A percentile compares a stretch with the other conserved stretches of the same genome.
phyloP scores from a whole-genome alignment of 2,797 vertebrate species.

The Pelochelys cantorii region DNA sequence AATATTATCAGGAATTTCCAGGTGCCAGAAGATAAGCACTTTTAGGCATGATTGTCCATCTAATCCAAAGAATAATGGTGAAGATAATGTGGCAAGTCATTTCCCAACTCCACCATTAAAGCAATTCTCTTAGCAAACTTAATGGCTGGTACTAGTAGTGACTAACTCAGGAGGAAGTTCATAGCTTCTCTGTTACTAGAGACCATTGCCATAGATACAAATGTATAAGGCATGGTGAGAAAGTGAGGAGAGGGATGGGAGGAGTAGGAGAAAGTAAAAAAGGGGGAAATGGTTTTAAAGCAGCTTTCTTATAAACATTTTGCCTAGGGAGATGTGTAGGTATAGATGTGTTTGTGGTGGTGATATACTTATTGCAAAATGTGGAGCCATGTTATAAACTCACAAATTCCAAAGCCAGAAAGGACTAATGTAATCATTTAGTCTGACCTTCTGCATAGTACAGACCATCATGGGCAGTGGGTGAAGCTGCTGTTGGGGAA shows the following conservation, averaged over 20 bases:
- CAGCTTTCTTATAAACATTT: background rate
- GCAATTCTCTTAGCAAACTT: background rate
- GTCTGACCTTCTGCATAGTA: too few species aligned
- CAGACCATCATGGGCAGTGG: too few species aligned
- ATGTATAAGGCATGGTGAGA: background rate
- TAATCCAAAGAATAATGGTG: background rate
- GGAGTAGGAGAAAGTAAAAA: background rate
- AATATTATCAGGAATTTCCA: background rate
- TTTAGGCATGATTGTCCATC: background rate
- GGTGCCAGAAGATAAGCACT: background rate
- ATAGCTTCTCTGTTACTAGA: background rate
- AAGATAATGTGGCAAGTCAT: background rate
- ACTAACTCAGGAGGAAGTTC: background rate
- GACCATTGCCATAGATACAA: background rate
- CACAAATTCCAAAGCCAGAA: too few species aligned
- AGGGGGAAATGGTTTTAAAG: background rate
- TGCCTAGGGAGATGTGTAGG: background rate
- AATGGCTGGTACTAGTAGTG: background rate
- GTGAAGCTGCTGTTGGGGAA: too few species aligned
- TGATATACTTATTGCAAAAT: background rate
- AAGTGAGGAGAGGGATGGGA: background rate
- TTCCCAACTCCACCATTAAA: constrained; percentile 1
- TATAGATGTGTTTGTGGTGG: background rate
- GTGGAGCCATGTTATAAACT: background rate
- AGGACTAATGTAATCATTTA: too few species aligned